Evolutionary conservation across 2,797 vertebrate species (phyloP).

Genomic region (Clamator glandarius): DNA sequence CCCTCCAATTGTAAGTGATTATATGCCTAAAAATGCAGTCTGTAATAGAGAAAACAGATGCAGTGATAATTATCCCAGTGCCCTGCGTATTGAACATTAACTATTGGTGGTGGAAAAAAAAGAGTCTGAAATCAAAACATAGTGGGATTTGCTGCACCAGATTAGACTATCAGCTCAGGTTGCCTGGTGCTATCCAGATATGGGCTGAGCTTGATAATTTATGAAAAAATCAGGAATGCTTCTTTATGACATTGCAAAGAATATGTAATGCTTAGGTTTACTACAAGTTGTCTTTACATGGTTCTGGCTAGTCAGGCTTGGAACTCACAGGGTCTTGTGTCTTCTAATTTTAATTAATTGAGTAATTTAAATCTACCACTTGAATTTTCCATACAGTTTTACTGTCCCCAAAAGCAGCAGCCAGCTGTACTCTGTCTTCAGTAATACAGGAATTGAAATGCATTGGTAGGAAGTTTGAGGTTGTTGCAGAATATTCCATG

Average conservation of each 20-base stretch:
- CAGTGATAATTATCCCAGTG: constrained; percentile 44
- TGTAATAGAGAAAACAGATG: constrained; percentile 60
- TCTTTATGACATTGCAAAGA: not conserved
- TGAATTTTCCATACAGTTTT: not conserved
- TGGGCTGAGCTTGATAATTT: not conserved
- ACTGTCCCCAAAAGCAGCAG: not conserved
- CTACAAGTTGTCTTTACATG: not conserved
- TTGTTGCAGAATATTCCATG: constrained; percentile 40
- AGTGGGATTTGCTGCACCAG: not conserved
- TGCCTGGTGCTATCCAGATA: not conserved
- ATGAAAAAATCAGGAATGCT: not conserved
- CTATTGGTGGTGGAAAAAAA: not conserved
- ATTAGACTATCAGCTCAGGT: not conserved
- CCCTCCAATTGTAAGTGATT: constrained; percentile 46
- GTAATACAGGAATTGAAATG: not conserved
- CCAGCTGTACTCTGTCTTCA: constrained; percentile 9
- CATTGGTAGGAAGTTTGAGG: constrained; percentile 36
- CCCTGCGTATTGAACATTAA: constrained; percentile 42
- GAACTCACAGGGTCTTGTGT: not conserved
- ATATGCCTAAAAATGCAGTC: constrained; percentile 41
- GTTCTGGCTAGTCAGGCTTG: not conserved
- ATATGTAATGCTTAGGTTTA: not conserved
- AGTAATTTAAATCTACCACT: not conserved
- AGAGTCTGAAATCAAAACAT: not conserved
- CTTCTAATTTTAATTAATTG: not conserved